Evolutionary conservation across 2,888 invertebrate species (phyloP), one percentile per base, ranked within the genome.

Genomic region (Arrhopalites spinosus): DNA sequence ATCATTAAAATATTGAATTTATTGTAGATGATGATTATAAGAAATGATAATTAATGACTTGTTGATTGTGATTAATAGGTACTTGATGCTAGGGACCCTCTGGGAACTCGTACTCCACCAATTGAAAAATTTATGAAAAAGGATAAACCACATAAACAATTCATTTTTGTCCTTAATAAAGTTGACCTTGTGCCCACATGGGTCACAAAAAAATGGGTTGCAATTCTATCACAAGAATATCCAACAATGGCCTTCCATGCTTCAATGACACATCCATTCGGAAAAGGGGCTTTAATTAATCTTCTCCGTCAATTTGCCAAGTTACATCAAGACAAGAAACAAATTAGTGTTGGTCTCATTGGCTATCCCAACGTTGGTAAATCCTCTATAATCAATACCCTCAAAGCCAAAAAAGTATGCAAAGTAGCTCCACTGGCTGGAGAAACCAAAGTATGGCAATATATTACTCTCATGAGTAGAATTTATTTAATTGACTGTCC

Each of bases 281-380:
- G 94, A 71, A 99, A 99, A 88, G 98, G 98, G 20, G 94, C 98
- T 0, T 88, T 99, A 5, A 98, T 99, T 74, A 97, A 96, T 87
- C 88, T 99, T 45, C 87, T 99, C 59, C 89, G 99, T 27, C 99
- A 99, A 85, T 94, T 99, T 87, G 93, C 91, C 0, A 97, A 97
- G 86, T 87, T 99, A 17, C 99, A 99, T 84, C 88, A 92, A 77
- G 98, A 99, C 85, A 96, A 96, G 85, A 97, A 97, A 84, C 98
- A 99, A 88, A 99, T 99, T 77, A 97, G 96, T 85, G 96, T 99
- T 68, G 99, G 99, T 0, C 93, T 99, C 82, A 96, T 99, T 85
- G 99, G 99, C 0, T 99, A 98, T 86, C 99, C 99, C 1, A 99
- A 99, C 88, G 95, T 95, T 3, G 99, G 99, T 0, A 99, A 99